A percentile compares a stretch with the other conserved stretches of the same genome.
Evolutionary conservation across 2,888 invertebrate species (phyloP).

Genomic region (Pseudanteris insignis): DNA sequence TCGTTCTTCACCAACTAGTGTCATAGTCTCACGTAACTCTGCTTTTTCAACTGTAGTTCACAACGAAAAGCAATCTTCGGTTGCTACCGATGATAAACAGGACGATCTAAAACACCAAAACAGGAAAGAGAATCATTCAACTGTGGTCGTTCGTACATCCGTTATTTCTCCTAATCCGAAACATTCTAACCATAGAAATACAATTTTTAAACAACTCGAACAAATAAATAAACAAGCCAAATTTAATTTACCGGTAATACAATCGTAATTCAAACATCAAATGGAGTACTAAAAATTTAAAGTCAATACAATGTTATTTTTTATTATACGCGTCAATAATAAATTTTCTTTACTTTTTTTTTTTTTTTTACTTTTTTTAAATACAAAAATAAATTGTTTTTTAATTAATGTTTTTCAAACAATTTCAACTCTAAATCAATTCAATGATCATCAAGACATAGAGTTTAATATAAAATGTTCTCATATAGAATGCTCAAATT

Average conservation of each 20-base stretch:
- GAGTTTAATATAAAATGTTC: too few relatives aligned
- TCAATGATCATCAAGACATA: too few relatives aligned
- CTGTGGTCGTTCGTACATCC: slow-evolving; percentile 68
- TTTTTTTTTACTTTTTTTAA: too few relatives aligned
- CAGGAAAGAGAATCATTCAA: slow-evolving; percentile 55
- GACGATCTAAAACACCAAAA: slow-evolving; percentile 1
- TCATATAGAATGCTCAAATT: too few relatives aligned
- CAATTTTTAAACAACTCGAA: slow-evolving; percentile 2
- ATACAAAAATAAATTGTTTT: too few relatives aligned
- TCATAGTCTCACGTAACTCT: slow-evolving; percentile 59
- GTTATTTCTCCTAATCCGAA: slow-evolving; percentile 71
- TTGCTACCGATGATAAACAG: slow-evolving; percentile 19
- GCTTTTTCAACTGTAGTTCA: slow-evolving; percentile 58
- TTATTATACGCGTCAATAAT: too few relatives aligned
- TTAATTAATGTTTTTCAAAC: too few relatives aligned
- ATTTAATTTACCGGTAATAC: slow-evolving; percentile 9
- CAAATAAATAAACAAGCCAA: not conserved
- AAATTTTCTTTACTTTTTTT: too few relatives aligned
- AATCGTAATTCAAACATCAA: too few relatives aligned
- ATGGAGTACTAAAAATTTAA: slow-evolving; percentile 2
- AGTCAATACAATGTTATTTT: too few relatives aligned
- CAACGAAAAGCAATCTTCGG: slow-evolving; percentile 51
- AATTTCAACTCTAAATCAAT: too few relatives aligned
- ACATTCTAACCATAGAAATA: slow-evolving; percentile 49
- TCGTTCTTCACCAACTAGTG: slow-evolving; percentile 61